A percentile compares a stretch with the other conserved stretches of the same genome.
phyloP scores from a whole-genome alignment of 2,888 invertebrate species.

The Emmelina monodactyla region DNA sequence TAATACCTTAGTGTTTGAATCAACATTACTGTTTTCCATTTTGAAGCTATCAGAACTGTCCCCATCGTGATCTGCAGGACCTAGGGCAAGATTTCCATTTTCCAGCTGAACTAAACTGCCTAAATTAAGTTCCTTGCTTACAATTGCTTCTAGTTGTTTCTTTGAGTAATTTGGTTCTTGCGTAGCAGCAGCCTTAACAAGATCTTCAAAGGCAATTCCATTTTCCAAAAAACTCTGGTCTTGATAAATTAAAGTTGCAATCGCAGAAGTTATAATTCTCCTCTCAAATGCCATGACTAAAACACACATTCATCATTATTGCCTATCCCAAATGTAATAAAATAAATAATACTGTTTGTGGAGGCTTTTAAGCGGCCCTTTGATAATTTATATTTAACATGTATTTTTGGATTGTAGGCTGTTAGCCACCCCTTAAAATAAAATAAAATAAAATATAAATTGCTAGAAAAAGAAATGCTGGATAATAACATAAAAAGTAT shows the following conservation, averaged over 20 bases:
- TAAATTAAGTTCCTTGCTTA: constrained; percentile 74
- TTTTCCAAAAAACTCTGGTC: constrained; percentile 76
- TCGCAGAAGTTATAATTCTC: constrained; percentile 71
- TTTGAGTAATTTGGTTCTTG: constrained; percentile 72
- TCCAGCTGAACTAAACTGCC: constrained; percentile 73
- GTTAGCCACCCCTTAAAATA: no score
- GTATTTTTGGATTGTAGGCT: no score
- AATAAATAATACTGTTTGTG: no score
- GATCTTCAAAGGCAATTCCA: constrained; percentile 74
- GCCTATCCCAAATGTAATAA: no score
- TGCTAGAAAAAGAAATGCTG: no score
- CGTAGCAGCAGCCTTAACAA: constrained; percentile 70
- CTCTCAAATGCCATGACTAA: constrained; percentile 39
- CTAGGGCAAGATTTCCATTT: constrained; percentile 74
- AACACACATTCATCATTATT: no score
- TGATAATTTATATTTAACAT: no score
- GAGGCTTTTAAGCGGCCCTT: no score
- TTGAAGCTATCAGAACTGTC: constrained; percentile 61
- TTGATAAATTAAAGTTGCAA: constrained; percentile 74
- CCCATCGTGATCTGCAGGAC: constrained; percentile 67
- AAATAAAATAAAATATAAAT: no score
- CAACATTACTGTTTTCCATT: constrained; percentile 49
- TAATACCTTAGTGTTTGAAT: constrained; percentile 52
- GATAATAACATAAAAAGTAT: no score
- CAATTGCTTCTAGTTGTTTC: constrained; percentile 69